Evolutionary conservation across 2,797 vertebrate species (phyloP), one percentile per base, ranked within the genome.

Genomic region (Kryptopterus vitreolus): DNA sequence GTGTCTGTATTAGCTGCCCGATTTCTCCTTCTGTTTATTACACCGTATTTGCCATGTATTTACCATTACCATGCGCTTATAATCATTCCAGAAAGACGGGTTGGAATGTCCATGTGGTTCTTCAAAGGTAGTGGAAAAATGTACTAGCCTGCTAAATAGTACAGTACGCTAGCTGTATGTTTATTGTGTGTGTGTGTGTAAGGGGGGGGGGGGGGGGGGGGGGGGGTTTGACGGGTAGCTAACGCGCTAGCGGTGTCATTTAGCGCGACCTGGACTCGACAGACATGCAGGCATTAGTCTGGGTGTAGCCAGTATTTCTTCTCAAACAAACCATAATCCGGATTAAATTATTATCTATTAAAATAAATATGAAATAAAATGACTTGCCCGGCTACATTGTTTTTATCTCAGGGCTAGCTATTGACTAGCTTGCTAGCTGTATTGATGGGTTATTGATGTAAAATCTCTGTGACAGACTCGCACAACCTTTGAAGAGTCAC

Each of bases 191-290:
- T 38, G 0, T 43, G 4, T 43, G 38, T 43, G 38, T 46, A n/a
- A n/a, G n/a, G n/a, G n/a, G n/a, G n/a, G n/a, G n/a, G n/a, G n/a
- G n/a, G n/a, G n/a, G n/a, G n/a, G n/a, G n/a, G n/a, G n/a, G n/a
- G n/a, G n/a, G n/a, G 31, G 10, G n/a, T 58, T 74, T 65, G 61
- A 66, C 78, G 53, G n/a, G 13, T 52, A 62, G 72, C 72, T 33
- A 57, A 22, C 29, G 57, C 24, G 46, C 53, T 75, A 73, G 13
- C 70, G 58, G 29, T 38, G 53, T 24, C 43, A 24, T 77, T 77
- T 53, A 35, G 4, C 46, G 52, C 20, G 43, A 13, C 24, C 16
- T 22, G 22, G n/a, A 69, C 48, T 9, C 10, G 4, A 43, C 33
- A 43, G 13, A 10, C 24, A 38, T 35, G 7, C 22, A 58, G 24